Evolutionary conservation across 2,888 invertebrate species (phyloP).

Genomic region (Zaprionus lineosus): DNA sequence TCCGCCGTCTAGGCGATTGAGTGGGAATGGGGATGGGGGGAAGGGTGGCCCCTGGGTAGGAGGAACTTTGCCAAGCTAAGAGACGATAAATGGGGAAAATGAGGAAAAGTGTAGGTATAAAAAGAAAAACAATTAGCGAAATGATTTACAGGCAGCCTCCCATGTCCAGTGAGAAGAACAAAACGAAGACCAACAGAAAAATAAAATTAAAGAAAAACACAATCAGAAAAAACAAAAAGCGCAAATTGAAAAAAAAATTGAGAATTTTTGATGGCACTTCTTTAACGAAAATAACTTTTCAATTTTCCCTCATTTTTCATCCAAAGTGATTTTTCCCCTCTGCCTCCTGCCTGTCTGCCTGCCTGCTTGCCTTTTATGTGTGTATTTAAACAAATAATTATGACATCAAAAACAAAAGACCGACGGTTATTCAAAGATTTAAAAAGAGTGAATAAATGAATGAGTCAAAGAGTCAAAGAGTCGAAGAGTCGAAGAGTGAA

Average conservation of each 20-base stretch:
- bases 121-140: slow-evolving; percentile 71
- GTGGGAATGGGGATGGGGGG: background rate
- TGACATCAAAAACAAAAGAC: slow-evolving; percentile 72
- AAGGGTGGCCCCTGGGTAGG: background rate
- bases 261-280: slow-evolving; percentile 21
- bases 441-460: too few species aligned
- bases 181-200: slow-evolving; percentile 12
- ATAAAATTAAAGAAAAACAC: background rate
- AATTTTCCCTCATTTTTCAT: slow-evolving; percentile 34
- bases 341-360: background rate
- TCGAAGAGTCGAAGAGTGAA: too few species aligned
- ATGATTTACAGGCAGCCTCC: slow-evolving; percentile 76
- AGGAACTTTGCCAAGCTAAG: slow-evolving; percentile 14
- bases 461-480: too few species aligned
- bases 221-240: slow-evolving; percentile 6
- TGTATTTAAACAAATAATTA: slow-evolving; percentile 74
- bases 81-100: slow-evolving; percentile 40
- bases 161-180: slow-evolving; percentile 53
- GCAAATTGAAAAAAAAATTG: background rate
- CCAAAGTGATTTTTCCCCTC: background rate
- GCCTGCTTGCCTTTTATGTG: slow-evolving; percentile 30
- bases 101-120: slow-evolving; percentile 37
- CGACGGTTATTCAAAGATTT: slow-evolving; percentile 55
- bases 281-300: slow-evolving; percentile 40
- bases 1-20: slow-evolving; percentile 16